Conservation (phyloP, 2,113 vertebrate genomes). For the Epinephelus moara region DNA sequence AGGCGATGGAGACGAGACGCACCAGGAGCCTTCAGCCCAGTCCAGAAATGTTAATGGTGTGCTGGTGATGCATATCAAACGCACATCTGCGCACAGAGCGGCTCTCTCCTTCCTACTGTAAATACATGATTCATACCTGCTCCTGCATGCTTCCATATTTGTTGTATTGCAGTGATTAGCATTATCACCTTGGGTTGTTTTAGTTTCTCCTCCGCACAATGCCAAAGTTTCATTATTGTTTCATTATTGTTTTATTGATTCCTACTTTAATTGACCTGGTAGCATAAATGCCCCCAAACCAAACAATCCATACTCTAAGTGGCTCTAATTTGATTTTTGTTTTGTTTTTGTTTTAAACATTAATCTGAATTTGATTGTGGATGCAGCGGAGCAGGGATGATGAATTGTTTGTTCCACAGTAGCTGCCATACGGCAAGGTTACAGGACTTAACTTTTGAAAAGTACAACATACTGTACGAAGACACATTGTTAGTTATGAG, state of each 20-base stretch:
- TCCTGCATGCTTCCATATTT: not conserved
- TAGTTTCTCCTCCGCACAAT: conserved; percentile 17
- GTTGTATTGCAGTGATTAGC: conserved; percentile 18
- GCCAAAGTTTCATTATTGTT: conserved; percentile 71
- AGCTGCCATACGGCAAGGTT: conserved; percentile 71
- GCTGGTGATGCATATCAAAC: conserved; percentile 74
- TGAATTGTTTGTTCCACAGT: conserved; percentile 72
- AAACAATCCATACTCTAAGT: conserved; percentile 77
- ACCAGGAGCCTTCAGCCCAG: conserved; percentile 68
- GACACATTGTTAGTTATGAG: conserved; percentile 22
- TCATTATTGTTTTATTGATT: conserved; percentile 80
- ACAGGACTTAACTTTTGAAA: conserved; percentile 55
- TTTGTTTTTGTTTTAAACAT: conserved; percentile 77
- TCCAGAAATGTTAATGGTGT: conserved; percentile 81
- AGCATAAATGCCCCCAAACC: conserved; percentile 77
- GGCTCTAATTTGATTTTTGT: conserved; percentile 75
- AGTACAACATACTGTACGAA: conserved; percentile 3
- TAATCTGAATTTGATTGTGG: conserved; percentile 79
- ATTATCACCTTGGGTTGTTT: conserved; percentile 39
- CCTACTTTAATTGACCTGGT: conserved; percentile 77
- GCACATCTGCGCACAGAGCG: conserved; percentile 65
- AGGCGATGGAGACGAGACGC: conserved; percentile 63
- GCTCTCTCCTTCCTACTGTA: conserved; percentile 11
- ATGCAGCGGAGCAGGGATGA: conserved; percentile 73
- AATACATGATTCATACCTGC: conserved; percentile 38